Percentiles rank a stretch among this genome's conserved stretches.
These are phyloP conservation scores for Diaperis boleti DNA, from an alignment of 2,888 invertebrate genomes.

Conservation along the genomic window DNA sequence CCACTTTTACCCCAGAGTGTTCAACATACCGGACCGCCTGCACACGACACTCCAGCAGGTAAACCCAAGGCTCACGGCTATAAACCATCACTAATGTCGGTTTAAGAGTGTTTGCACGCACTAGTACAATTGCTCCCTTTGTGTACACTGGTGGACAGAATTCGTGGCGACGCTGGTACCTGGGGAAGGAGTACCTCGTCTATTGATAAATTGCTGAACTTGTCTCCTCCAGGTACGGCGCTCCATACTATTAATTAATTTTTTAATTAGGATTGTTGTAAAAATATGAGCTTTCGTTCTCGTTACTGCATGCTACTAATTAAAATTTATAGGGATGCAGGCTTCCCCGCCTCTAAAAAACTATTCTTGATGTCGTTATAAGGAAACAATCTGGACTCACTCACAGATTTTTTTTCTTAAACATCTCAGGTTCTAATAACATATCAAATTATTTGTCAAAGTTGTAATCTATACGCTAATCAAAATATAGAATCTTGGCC, in stretches of 20 bases:
- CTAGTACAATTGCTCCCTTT: slow-evolving; percentile 14
- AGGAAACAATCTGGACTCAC: too few relatives aligned
- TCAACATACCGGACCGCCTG: slow-evolving; percentile 19
- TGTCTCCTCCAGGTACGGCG: neutral
- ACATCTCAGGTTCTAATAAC: too few relatives aligned
- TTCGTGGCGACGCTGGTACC: slow-evolving; percentile 4
- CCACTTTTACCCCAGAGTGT: slow-evolving; percentile 15
- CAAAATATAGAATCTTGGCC: too few relatives aligned
- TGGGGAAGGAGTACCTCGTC: neutral
- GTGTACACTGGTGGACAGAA: slow-evolving; percentile 14
- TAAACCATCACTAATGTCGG: slow-evolving; percentile 44
- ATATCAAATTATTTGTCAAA: too few relatives aligned
- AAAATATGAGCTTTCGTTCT: too few relatives aligned
- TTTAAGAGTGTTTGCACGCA: slow-evolving; percentile 43
- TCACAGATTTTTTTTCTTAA: too few relatives aligned
- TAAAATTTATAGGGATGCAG: too few relatives aligned
- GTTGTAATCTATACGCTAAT: too few relatives aligned
- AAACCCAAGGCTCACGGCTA: slow-evolving; percentile 14
- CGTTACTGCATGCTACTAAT: too few relatives aligned
- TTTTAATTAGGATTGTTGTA: too few relatives aligned
- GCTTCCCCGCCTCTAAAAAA: too few relatives aligned
- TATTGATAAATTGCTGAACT: neutral
- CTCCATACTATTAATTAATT: neutral
- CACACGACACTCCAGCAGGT: slow-evolving; percentile 34
- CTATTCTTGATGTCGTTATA: too few relatives aligned